These are phyloP conservation scores for Pocillopora damicornis DNA, from an alignment of 64 coral and sea anemone genomes.

Conservation along the genomic window DNA sequence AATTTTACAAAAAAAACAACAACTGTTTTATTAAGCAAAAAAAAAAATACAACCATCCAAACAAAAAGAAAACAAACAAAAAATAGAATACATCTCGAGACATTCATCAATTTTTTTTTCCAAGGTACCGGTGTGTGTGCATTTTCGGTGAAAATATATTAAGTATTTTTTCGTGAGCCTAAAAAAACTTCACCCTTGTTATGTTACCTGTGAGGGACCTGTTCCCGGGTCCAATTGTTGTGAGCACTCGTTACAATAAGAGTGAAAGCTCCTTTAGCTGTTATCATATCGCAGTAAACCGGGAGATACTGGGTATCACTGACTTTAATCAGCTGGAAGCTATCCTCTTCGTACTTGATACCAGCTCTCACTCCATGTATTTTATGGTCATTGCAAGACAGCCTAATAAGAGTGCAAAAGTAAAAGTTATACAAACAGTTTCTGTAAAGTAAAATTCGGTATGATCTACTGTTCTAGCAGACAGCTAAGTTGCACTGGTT, in stretches of 20 bases:
- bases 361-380: conserved; percentile 41
- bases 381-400: conserved; percentile 79
- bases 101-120: too few species aligned
- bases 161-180: too few species aligned
- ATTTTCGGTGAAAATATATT: too few species aligned
- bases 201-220: conserved; percentile 63
- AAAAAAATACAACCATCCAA: too few species aligned
- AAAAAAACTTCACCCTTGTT: not conserved
- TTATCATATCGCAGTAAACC: conserved; percentile 89
- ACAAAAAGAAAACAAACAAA: too few species aligned
- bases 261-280: conserved; percentile 73
- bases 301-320: conserved; percentile 58
- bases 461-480: too few species aligned
- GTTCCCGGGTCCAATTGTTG: conserved; percentile 58
- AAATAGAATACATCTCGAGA: too few species aligned
- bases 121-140: too few species aligned
- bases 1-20: too few species aligned
- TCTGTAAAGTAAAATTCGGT: too few species aligned
- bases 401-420: not conserved
- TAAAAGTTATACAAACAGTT: not conserved
- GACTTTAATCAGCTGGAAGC: conserved; percentile 31
- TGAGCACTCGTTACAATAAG: conserved; percentile 77
- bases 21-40: too few species aligned
- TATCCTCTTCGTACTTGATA: conserved; percentile 33
- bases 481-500: too few species aligned